phyloP scores from a whole-genome alignment of 2,113 vertebrate genomes.

The Indicator maculatus region DNA sequence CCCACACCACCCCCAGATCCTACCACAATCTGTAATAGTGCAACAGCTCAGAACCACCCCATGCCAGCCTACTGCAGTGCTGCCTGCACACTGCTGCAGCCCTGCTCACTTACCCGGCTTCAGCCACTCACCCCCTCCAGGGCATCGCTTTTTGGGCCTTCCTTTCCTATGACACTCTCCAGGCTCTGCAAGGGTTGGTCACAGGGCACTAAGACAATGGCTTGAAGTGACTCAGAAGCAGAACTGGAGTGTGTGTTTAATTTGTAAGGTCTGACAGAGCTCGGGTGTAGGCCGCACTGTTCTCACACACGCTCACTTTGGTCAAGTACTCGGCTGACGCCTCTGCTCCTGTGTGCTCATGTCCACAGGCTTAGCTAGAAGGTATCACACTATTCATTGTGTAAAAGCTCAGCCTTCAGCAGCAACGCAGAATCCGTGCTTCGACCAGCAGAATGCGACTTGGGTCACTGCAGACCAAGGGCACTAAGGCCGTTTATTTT shows the following conservation, averaged over 20 bases:
- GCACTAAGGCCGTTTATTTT: not conserved
- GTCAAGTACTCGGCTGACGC: fast-evolving
- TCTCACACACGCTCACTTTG: not conserved
- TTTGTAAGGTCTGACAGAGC: not conserved
- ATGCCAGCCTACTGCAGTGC: too few relatives aligned
- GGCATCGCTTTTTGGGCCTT: too few relatives aligned
- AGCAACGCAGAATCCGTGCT: not conserved
- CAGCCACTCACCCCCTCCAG: not conserved
- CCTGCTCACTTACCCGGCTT: not conserved
- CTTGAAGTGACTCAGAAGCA: not conserved
- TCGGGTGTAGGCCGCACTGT: fast-evolving
- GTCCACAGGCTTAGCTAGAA: fast-evolving
- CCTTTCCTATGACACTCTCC: not conserved
- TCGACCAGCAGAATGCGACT: not conserved
- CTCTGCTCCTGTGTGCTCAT: fast-evolving
- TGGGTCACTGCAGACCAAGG: not conserved
- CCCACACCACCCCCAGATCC: not conserved
- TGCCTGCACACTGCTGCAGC: too few relatives aligned
- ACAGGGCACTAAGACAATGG: not conserved
- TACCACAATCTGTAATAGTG: not conserved
- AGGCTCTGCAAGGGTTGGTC: not conserved
- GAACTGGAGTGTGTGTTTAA: fast-evolving
- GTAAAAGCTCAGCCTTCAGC: not conserved
- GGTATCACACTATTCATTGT: fast-evolving
- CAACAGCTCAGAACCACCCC: not conserved